Percentiles rank a stretch among this genome's conserved stretches.
phyloP scores from a whole-genome alignment of 1,140 invertebrate genomes.

The Macrobrachium nipponense region DNA sequence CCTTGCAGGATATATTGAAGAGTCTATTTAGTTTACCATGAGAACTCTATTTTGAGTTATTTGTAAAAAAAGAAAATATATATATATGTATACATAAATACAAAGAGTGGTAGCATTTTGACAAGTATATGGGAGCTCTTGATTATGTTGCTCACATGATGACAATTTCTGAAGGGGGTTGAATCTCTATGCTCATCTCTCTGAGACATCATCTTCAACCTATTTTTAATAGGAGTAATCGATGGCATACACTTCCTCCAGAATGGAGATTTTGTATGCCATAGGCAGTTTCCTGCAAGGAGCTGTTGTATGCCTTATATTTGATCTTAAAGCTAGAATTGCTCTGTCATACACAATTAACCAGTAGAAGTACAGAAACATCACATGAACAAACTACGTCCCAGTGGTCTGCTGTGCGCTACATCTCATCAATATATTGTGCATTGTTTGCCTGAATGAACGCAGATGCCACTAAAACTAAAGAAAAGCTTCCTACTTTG shows the following conservation, averaged over 20 bases:
- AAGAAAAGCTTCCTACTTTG: too few species aligned
- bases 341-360: slow-evolving; percentile 41
- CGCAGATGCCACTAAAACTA: background rate
- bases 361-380: slow-evolving; percentile 26
- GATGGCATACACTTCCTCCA: slow-evolving; percentile 37
- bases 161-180: slow-evolving; percentile 33
- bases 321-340: slow-evolving; percentile 47
- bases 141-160: slow-evolving; percentile 22
- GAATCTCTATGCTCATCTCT: slow-evolving; percentile 41
- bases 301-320: slow-evolving; percentile 49
- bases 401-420: background rate
- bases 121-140: slow-evolving; percentile 22
- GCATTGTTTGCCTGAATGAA: background rate
- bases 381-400: background rate
- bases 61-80: background rate
- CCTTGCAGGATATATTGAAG: slow-evolving; percentile 35
- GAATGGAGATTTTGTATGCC: slow-evolving; percentile 33
- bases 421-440: background rate
- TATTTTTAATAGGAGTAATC: slow-evolving; percentile 20
- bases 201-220: slow-evolving; percentile 7
- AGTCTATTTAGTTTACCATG: slow-evolving; percentile 25
- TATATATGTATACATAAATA: slow-evolving; percentile 4
- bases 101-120: slow-evolving; percentile 18
- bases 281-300: slow-evolving; percentile 44
- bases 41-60: slow-evolving; percentile 17